phyloP scores from a whole-genome alignment of 1,140 invertebrate species.

The Oncopodura yosiiana region DNA sequence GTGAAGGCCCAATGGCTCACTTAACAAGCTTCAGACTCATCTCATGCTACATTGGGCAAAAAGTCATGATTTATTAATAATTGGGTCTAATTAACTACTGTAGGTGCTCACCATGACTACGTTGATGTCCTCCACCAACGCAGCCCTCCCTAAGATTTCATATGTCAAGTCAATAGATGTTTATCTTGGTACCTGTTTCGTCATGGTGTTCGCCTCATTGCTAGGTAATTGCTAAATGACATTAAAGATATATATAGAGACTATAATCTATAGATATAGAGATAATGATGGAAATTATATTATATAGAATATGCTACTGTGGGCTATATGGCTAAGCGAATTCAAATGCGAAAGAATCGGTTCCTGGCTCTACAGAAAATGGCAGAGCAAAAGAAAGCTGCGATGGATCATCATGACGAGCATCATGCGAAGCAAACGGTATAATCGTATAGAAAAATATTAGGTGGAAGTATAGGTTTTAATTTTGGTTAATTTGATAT shows the following conservation, averaged over 20 bases:
- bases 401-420: conserved; percentile 43
- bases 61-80: too few species aligned
- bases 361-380: conserved; percentile 78
- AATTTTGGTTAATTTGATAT: background rate
- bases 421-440: conserved; percentile 66
- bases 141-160: conserved; percentile 91
- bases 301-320: conserved; percentile 87
- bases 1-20: too few species aligned
- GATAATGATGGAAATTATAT: too few species aligned
- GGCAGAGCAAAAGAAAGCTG: conserved; percentile 70
- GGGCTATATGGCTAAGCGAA: conserved; percentile 88
- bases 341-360: conserved; percentile 86
- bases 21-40: too few species aligned
- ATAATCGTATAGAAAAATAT: too few species aligned
- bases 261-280: too few species aligned
- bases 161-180: conserved; percentile 98
- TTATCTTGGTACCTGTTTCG: conserved; percentile 93
- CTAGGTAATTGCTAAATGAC: conserved; percentile 69
- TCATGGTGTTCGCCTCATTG: conserved; percentile 89
- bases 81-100: too few species aligned
- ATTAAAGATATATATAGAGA: too few species aligned
- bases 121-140: conserved; percentile 94
- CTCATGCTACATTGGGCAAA: too few species aligned
- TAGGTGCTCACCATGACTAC: conserved; percentile 92
- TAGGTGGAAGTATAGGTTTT: background rate